Evolutionary conservation across 2,888 invertebrate genomes (phyloP).

Genomic region (Dendrolimus houi): DNA sequence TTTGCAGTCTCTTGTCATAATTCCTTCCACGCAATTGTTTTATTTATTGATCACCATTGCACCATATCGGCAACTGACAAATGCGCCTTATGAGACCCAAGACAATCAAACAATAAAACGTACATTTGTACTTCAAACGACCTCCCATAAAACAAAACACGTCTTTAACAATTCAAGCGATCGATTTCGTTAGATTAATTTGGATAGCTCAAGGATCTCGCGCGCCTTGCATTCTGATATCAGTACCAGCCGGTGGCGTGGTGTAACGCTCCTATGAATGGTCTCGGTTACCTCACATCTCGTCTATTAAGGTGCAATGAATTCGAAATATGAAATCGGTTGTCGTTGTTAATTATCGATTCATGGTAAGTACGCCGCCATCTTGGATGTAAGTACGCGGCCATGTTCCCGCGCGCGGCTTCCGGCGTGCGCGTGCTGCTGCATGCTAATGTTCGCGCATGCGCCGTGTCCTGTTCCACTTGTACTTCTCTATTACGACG

Average conservation of each 20-base stretch:
- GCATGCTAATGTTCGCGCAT: constrained; percentile 68
- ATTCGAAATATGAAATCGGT: constrained; percentile 70
- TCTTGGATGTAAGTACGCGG: constrained; percentile 63
- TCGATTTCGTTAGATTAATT: constrained; percentile 41
- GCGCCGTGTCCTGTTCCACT: constrained; percentile 48
- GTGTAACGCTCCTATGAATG: constrained; percentile 14
- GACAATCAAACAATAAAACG: constrained; percentile 52
- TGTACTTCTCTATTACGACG: constrained; percentile 8
- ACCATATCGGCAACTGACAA: constrained; percentile 13
- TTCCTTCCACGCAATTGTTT: constrained; percentile 3
- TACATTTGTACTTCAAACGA: constrained; percentile 41
- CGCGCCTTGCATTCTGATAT: constrained; percentile 42
- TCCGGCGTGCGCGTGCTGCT: constrained; percentile 65
- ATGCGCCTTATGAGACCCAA: constrained; percentile 30
- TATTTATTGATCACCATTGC: constrained; percentile 9
- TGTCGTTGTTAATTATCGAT: constrained; percentile 70
- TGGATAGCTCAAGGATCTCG: constrained; percentile 49
- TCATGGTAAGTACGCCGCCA: constrained; percentile 64
- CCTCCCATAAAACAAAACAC: constrained; percentile 49
- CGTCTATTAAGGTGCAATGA: constrained; percentile 47
- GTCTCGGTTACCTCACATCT: constrained; percentile 64
- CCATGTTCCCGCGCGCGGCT: constrained; percentile 64
- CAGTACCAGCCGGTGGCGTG: background rate
- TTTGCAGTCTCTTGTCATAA: constrained; percentile 1
- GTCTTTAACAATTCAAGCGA: constrained; percentile 39